Conservation (phyloP, 1,140 invertebrate genomes). For the Solenopsis invicta region DNA sequence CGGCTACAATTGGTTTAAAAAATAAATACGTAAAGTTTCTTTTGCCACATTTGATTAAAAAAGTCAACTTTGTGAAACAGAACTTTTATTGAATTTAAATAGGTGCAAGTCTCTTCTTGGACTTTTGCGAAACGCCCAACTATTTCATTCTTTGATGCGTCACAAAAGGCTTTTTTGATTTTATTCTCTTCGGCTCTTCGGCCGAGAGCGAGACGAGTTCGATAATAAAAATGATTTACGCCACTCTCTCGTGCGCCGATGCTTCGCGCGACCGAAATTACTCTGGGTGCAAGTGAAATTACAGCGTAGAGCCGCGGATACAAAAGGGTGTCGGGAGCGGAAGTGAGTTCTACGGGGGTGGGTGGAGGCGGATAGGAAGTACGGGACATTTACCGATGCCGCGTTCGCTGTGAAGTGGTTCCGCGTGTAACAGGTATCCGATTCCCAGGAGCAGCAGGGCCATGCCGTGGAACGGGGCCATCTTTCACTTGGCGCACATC, state of each 20-base stretch:
- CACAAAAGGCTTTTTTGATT: neutral
- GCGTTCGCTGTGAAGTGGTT: conserved; percentile 67
- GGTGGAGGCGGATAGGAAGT: neutral
- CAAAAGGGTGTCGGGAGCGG: neutral
- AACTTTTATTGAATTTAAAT: conserved; percentile 25
- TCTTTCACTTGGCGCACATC: conserved; percentile 77
- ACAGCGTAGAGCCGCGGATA: neutral
- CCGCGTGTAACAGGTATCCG: conserved; percentile 81
- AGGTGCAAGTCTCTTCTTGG: neutral
- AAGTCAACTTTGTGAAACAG: neutral
- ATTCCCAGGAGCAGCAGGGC: conserved; percentile 80
- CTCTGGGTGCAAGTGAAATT: conserved; percentile 27
- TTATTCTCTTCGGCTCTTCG: neutral
- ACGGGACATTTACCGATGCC: conserved; percentile 66
- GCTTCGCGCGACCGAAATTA: conserved; percentile 37
- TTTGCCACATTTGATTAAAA: neutral
- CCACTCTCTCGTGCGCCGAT: neutral
- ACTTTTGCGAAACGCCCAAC: neutral
- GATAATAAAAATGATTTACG: conserved; percentile 56
- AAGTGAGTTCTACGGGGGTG: neutral
- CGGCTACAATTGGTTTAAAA: neutral
- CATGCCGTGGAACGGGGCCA: conserved; percentile 81
- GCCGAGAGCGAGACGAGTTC: conserved; percentile 4
- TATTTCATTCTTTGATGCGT: neutral
- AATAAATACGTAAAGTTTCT: neutral